Evolutionary conservation across 2,888 invertebrate species (phyloP).

Genomic region (Aphodius granarius): DNA sequence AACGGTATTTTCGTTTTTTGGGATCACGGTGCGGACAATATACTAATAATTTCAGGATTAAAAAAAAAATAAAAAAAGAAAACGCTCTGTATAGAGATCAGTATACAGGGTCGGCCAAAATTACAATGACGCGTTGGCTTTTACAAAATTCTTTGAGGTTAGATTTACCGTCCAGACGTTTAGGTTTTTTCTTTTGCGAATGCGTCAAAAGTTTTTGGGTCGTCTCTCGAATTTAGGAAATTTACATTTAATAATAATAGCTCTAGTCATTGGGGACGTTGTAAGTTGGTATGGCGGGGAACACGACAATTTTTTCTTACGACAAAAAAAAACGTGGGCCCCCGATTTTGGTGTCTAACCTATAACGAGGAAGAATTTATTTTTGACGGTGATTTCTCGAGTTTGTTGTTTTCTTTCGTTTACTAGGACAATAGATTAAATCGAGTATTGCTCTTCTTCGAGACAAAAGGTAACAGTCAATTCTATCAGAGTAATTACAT

Average conservation of each 20-base stretch:
- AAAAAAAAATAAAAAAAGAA: too few species aligned
- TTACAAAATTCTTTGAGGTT: too few species aligned
- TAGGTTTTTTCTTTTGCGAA: neutral
- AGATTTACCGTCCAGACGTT: neutral
- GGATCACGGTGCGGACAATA: neutral
- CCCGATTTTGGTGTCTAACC: neutral
- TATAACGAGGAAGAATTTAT: too few species aligned
- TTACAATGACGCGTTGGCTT: too few species aligned
- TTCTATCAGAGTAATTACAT: neutral
- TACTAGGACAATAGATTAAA: too few species aligned
- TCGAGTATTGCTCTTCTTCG: too few species aligned
- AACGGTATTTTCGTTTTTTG: neutral
- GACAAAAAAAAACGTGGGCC: neutral
- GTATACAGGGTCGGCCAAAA: neutral
- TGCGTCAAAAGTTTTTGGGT: too few species aligned
- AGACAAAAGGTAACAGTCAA: neutral
- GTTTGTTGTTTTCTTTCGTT: neutral
- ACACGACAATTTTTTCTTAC: neutral
- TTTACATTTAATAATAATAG: neutral
- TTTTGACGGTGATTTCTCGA: neutral
- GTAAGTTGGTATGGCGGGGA: neutral
- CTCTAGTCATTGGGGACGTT: neutral
- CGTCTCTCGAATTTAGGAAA: neutral
- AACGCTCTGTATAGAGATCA: neutral
- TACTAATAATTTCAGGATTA: neutral